Evolutionary conservation across 1,140 invertebrate species (phyloP).

Genomic region (Orchesella cincta): DNA sequence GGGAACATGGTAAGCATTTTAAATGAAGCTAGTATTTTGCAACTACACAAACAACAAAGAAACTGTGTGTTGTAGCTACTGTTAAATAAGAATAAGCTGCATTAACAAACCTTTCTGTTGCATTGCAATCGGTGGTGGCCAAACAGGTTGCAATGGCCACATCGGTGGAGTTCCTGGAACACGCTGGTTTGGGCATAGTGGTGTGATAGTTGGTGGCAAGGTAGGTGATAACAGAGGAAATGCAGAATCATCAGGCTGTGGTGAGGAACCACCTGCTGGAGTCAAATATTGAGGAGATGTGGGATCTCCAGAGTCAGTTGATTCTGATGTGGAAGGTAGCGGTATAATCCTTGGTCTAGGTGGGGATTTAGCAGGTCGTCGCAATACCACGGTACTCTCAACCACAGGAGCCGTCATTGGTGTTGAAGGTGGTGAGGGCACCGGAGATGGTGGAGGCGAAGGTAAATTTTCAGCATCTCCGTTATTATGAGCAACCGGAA

Average conservation of each 20-base stretch:
- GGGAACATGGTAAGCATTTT: no score
- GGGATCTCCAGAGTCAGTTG: background rate
- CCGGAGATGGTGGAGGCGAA: constrained; percentile 16
- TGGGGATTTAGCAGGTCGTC: background rate
- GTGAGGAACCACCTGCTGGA: constrained; percentile 23
- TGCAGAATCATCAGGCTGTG: background rate
- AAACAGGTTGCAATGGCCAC: constrained; percentile 32
- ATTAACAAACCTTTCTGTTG: background rate
- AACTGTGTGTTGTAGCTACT: background rate
- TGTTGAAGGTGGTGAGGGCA: background rate
- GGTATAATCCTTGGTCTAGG: constrained; percentile 15
- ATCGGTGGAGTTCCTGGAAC: constrained; percentile 29
- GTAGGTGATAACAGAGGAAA: constrained; percentile 29
- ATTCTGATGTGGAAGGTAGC: constrained; percentile 13
- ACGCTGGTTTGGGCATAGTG: constrained; percentile 14
- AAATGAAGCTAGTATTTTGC: no score
- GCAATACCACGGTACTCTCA: background rate
- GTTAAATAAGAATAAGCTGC: background rate
- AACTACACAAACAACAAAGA: background rate
- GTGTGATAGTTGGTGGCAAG: constrained; percentile 21
- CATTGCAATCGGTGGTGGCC: background rate
- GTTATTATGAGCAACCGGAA: background rate
- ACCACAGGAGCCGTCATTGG: background rate
- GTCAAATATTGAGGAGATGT: background rate
- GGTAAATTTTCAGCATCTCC: background rate